Base-by-base conservation (phyloP, 2,888 invertebrate species). In the Dione juno region DNA sequence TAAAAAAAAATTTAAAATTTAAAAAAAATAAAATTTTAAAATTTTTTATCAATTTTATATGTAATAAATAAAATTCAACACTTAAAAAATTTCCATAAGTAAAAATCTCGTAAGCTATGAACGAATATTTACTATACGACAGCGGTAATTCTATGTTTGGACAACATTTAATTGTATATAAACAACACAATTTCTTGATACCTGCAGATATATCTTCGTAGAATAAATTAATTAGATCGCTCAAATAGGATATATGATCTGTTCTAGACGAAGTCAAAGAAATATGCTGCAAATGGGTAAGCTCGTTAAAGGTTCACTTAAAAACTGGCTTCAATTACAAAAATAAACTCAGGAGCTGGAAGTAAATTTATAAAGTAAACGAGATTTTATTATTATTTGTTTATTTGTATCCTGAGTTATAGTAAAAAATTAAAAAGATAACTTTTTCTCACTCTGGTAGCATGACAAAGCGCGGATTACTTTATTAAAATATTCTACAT, bases 301-400 rank as follows among this genome's bases (percentile, higher is more conserved):
- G 16, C 35, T 54, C 28, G 28, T 35, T 35, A 54, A 19, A n/a
- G 35, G n/a, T 54, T 37, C 37, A 54, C n/a, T 37, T 37, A 54
- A 54, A 54, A 54, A 54, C 54, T 54, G 54, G 54, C n/a, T 37
- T 37, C 37, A 37, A 54, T 54, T 54, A 54, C 37, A 54, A 54
- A 54, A 54, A 37, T 54, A 54, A 54, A n/a, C 54, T 54, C 16
- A 54, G 35, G n/a, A n/a, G 35, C 37, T 50, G 16, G 10, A 50
- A 50, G 28, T 28, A 28, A 28, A 28, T 28, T 28, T 28, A 28
- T 28, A 28, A 28, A 28, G 5, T 28, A 28, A 28, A 28, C 28
- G 5, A 28, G n/a, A n/a, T n/a, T n/a, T n/a, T 28, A 28, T 28
- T 28, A 28, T 28, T 28, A 28, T 28, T 2, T 28, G 2, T 28